Evolutionary conservation across 2,888 invertebrate genomes (phyloP).

Genomic region (Ephialtes manifestator): DNA sequence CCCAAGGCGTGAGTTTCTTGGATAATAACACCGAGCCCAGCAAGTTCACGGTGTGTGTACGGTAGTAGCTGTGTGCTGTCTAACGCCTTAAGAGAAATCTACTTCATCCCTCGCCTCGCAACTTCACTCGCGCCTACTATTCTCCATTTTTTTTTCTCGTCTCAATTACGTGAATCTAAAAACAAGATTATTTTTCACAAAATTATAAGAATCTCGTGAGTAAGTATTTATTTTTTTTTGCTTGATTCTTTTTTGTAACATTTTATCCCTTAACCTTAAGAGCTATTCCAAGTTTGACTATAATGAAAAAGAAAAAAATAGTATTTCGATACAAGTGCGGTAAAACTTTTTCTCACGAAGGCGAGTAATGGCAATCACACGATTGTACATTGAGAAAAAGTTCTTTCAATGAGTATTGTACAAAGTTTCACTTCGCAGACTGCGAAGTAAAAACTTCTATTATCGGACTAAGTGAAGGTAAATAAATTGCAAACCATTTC

Average conservation of each 20-base stretch:
- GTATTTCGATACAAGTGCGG: too few species aligned
- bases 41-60: slow-evolving; percentile 43
- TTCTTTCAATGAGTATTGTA: too few species aligned
- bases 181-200: slow-evolving; percentile 39
- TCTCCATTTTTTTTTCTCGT: slow-evolving; percentile 30
- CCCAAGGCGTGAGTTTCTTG: slow-evolving; percentile 57
- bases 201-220: slow-evolving; percentile 6
- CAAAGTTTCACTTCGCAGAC: too few species aligned
- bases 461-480: too few species aligned
- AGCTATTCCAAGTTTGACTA: background rate
- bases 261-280: background rate
- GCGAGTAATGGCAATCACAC: too few species aligned
- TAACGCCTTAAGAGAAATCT: slow-evolving; percentile 63
- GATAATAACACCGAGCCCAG: slow-evolving; percentile 64
- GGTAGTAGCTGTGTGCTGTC: slow-evolving; percentile 28
- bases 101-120: slow-evolving; percentile 47
- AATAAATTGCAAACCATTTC: background rate
- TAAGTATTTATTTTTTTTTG: background rate
- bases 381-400: too few species aligned
- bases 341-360: background rate
- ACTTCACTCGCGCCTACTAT: slow-evolving; percentile 31
- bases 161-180: slow-evolving; percentile 44
- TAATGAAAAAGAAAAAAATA: background rate
- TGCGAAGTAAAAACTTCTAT: background rate
- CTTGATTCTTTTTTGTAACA: background rate